Evolutionary conservation across 2,797 vertebrate genomes (phyloP), one percentile per base, ranked within the genome.

Genomic region (Triplophysa bombifrons): DNA sequence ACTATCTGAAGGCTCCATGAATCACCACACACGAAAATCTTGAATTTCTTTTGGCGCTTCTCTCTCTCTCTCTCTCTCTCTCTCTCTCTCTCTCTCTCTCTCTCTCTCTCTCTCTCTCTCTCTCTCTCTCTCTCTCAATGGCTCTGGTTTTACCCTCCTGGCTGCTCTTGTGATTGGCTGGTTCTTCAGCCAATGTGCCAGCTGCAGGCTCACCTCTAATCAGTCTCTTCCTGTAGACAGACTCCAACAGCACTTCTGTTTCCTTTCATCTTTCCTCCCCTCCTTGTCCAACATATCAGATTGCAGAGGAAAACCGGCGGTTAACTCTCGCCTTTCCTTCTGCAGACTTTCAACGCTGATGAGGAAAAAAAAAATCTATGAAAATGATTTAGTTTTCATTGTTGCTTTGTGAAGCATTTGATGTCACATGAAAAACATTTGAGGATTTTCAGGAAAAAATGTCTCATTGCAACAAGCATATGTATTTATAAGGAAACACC

Each of bases 131-230:
- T 38, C 34, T 38, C 6, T 38, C 34, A 7, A 38, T 38, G 7
- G 34, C 34, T 38, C 20, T 82, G 60, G 74, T 48, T 90, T 86
- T 88, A 84, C 82, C 80, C 82, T 86, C 82, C 87, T 87, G 84
- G 86, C 74, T 71, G 75, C 64, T 83, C 4, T 41, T 87, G 87
- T 86, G 87, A 89, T 88, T 89, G 88, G 87, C 84, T 88, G 84
- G 60, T 78, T 88, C 76, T 72, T 74, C 74, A 84, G 76, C 84
- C 84, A 72, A 90, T 87, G 87, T 86, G 91, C 88, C 87, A 90
- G 90, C 91, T 88, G 90, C 89, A 76, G 63, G 84, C 86, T 88
- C 86, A 86, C 87, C 87, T 90, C 88, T 93, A 91, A 93, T 91
- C 86, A 81, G 83, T 76, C 87, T 88, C 86, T 92, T 93, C 91